A percentile compares a stretch with the other conserved stretches of the same genome.
These are phyloP conservation scores for Albula glossodonta DNA, from an alignment of 2,113 vertebrate genomes.

Conservation along the genomic window DNA sequence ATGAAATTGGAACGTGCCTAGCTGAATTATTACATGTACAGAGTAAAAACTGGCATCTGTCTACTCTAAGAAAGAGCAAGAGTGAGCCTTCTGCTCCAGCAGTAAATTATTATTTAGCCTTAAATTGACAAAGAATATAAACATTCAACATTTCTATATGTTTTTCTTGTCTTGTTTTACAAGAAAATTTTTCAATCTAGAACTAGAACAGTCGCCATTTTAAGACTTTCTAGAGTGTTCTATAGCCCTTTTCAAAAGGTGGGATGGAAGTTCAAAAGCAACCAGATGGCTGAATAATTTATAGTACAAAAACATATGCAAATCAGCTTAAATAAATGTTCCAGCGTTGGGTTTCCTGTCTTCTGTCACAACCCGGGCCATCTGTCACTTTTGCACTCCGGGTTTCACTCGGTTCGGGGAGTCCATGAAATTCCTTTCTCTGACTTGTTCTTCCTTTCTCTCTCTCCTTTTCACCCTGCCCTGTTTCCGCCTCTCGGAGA, in stretches of 20 bases:
- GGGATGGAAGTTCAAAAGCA: constrained; percentile 18
- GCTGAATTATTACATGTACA: background rate
- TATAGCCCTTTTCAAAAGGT: constrained; percentile 29
- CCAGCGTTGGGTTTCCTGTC: constrained; percentile 36
- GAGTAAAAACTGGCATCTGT: background rate
- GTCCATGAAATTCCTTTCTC: constrained; percentile 16
- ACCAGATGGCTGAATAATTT: constrained; percentile 51
- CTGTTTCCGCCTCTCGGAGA: background rate
- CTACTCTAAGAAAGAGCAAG: background rate
- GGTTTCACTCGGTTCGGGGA: constrained; percentile 29
- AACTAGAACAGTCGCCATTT: background rate
- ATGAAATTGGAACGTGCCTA: background rate
- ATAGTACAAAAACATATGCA: constrained; percentile 56
- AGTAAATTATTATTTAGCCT: background rate
- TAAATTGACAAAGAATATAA: background rate
- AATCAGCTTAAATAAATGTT: constrained; percentile 43
- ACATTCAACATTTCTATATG: background rate
- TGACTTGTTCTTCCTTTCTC: constrained; percentile 12
- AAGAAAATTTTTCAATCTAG: background rate
- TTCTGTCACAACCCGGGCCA: constrained; percentile 40
- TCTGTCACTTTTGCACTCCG: constrained; percentile 42
- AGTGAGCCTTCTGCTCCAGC: background rate
- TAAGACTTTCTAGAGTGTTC: constrained; percentile 17
- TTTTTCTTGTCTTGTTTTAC: background rate
- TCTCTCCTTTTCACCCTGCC: constrained; percentile 10